A percentile compares a stretch with the other conserved stretches of the same genome.
phyloP scores from a whole-genome alignment of 2,888 invertebrate genomes.

The Biston stratarius region DNA sequence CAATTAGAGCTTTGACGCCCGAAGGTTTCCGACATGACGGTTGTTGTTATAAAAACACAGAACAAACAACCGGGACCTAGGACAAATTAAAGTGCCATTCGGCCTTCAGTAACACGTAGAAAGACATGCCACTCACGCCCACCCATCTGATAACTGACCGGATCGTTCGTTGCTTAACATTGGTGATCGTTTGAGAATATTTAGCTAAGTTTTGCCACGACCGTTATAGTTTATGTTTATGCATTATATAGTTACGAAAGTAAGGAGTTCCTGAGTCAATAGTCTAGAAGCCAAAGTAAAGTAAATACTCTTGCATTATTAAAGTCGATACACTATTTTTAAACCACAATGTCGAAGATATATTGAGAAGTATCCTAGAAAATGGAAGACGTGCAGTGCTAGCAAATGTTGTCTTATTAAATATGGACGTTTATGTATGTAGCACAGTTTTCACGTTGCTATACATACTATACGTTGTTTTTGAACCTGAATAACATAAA shows the following conservation, averaged over 20 bases:
- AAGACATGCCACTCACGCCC: too few relatives aligned
- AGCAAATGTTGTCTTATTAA: constrained; percentile 31
- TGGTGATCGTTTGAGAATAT: too few relatives aligned
- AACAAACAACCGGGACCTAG: too few relatives aligned
- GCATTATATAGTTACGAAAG: background rate
- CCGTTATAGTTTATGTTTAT: too few relatives aligned
- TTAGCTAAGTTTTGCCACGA: too few relatives aligned
- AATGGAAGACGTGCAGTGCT: constrained; percentile 36
- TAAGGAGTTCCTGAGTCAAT: background rate
- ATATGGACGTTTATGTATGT: constrained; percentile 28
- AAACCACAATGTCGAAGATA: constrained; percentile 24
- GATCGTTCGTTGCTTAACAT: too few relatives aligned
- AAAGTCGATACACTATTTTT: constrained; percentile 22
- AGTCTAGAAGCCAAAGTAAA: constrained; percentile 1
- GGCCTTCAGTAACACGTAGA: too few relatives aligned
- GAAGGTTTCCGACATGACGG: too few relatives aligned
- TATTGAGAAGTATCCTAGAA: constrained; percentile 33
- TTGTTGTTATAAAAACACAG: too few relatives aligned
- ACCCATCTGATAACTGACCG: too few relatives aligned
- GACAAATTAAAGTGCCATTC: too few relatives aligned
- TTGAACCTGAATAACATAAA: constrained; percentile 18
- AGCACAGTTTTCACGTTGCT: constrained; percentile 28
- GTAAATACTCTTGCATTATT: constrained; percentile 21
- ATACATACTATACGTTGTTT: constrained; percentile 7
- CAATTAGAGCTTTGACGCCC: too few relatives aligned